A percentile compares a stretch with the other conserved stretches of the same genome.
These are phyloP conservation scores for Eupithecia dodoneata DNA, from an alignment of 2,888 invertebrate species.

Conservation along the genomic window DNA sequence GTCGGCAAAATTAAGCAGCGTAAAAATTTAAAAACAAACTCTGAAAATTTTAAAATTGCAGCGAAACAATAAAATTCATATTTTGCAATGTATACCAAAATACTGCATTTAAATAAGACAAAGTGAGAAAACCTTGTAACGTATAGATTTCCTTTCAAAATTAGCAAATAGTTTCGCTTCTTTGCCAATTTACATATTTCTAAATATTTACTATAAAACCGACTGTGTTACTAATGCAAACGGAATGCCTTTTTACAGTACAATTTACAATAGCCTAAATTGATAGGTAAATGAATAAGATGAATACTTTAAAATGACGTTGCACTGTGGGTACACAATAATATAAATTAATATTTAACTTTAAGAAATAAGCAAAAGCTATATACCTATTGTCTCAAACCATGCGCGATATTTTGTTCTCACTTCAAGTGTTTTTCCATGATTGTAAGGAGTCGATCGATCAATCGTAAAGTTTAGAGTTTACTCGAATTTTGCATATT, in stretches of 20 bases:
- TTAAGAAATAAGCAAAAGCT: not conserved
- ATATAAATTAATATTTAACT: not conserved
- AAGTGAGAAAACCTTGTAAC: conserved; percentile 75
- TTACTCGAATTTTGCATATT: conserved; percentile 4
- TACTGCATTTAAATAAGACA: conserved; percentile 82
- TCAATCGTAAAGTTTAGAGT: conserved; percentile 7
- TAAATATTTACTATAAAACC: conserved; percentile 58
- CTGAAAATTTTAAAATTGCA: conserved; percentile 50
- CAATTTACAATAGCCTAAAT: conserved; percentile 81
- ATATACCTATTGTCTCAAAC: conserved; percentile 29
- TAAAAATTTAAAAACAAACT: conserved; percentile 47
- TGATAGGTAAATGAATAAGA: conserved; percentile 71
- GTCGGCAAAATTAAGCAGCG: conserved; percentile 75
- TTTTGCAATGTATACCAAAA: conserved; percentile 84
- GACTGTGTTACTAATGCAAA: conserved; percentile 82
- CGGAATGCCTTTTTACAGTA: conserved; percentile 84
- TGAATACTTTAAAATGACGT: conserved; percentile 61
- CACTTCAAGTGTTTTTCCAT: conserved; percentile 8
- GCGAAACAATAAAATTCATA: conserved; percentile 71
- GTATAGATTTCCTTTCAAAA: conserved; percentile 50
- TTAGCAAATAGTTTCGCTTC: conserved; percentile 68
- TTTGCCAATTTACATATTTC: conserved; percentile 71
- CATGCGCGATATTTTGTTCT: conserved; percentile 25
- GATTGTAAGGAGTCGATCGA: not conserved
- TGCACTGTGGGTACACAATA: conserved; percentile 40